Conservation (phyloP, 2,888 invertebrate species). For the Mythimna vitellina region DNA sequence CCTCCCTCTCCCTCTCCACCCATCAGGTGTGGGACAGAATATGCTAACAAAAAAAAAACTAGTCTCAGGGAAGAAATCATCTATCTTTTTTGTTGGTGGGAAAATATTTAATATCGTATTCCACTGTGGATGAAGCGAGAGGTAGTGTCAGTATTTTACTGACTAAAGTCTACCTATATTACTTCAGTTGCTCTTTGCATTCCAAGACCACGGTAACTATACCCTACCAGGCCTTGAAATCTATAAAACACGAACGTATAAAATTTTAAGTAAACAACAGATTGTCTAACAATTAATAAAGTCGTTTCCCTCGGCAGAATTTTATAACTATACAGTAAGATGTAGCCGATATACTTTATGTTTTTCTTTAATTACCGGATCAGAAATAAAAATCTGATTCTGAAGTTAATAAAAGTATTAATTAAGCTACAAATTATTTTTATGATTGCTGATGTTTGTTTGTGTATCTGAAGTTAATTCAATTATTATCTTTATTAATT, state of each 20-base stretch:
- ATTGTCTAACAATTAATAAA: constrained; percentile 46
- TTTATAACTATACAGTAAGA: constrained; percentile 43
- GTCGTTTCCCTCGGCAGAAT: constrained; percentile 43
- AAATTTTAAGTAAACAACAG: constrained; percentile 31
- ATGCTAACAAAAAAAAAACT: not conserved
- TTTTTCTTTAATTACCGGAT: constrained; percentile 54
- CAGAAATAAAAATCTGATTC: constrained; percentile 38
- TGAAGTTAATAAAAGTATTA: constrained; percentile 36
- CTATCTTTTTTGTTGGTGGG: not conserved
- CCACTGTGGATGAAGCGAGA: no score
- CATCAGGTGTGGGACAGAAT: no score
- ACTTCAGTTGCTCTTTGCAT: no score
- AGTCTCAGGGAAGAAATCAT: not conserved
- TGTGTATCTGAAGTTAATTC: constrained; percentile 7
- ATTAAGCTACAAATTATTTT: constrained; percentile 46
- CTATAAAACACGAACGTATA: constrained; percentile 9
- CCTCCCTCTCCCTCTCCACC: no score
- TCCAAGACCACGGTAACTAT: no score
- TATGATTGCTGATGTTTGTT: constrained; percentile 11
- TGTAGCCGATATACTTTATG: constrained; percentile 27
- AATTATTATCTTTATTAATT: constrained; percentile 9
- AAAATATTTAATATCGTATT: no score
- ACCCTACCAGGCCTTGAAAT: constrained; percentile 20
- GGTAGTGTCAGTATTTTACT: no score
- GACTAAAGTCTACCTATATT: no score